Evolutionary conservation across 2,888 invertebrate species (phyloP).

Genomic region (Hemithea aestivaria): DNA sequence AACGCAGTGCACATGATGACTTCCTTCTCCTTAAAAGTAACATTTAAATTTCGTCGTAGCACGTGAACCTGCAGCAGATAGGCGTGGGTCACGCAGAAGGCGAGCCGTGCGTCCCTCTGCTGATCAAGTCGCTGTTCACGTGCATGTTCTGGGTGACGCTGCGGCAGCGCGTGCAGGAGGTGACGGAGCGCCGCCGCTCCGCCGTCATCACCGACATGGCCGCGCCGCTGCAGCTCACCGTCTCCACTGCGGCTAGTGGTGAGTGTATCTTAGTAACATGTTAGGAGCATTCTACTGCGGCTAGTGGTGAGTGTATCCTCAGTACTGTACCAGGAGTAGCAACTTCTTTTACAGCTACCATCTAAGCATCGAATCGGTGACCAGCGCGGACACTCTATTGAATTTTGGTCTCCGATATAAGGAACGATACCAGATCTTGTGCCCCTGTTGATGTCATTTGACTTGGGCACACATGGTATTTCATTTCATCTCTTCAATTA

Average conservation of each 20-base stretch:
- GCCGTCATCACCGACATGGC: constrained; percentile 87
- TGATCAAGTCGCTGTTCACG: constrained; percentile 91
- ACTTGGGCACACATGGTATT: too few relatives aligned
- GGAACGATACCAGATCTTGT: too few relatives aligned
- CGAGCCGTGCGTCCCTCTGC: constrained; percentile 86
- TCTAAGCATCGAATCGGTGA: too few relatives aligned
- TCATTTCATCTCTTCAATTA: too few relatives aligned
- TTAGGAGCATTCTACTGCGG: too few relatives aligned
- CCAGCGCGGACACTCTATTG: too few relatives aligned
- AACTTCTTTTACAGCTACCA: too few relatives aligned
- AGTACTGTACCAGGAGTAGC: constrained; percentile 13
- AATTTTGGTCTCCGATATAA: too few relatives aligned
- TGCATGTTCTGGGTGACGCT: constrained; percentile 98
- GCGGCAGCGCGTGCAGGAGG: constrained; percentile 92
- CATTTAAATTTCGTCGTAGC: constrained; percentile 49
- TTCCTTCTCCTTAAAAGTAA: background rate
- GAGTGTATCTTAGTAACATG: constrained; percentile 20
- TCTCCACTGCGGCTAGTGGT: constrained; percentile 84
- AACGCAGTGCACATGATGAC: too few relatives aligned
- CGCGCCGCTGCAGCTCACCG: constrained; percentile 87
- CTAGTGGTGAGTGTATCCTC: too few relatives aligned
- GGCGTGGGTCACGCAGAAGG: constrained; percentile 84
- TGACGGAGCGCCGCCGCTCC: constrained; percentile 81
- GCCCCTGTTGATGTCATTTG: too few relatives aligned
- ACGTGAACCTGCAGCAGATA: constrained; percentile 87